Conservation (phyloP, 2,797 vertebrate species). For the Danio tinwini region DNA sequence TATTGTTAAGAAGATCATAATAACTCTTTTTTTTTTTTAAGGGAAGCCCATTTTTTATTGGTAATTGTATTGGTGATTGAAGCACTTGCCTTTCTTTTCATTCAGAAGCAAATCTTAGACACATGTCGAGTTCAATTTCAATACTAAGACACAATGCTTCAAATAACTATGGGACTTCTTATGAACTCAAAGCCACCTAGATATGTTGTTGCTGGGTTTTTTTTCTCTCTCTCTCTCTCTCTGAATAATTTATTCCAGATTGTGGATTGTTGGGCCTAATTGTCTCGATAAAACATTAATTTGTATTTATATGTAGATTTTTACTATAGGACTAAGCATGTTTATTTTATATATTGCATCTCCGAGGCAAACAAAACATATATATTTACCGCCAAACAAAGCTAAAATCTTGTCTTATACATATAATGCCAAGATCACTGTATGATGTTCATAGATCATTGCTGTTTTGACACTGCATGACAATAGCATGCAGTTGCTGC, state of each 20-base stretch:
- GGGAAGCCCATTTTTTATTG: neutral
- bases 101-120: neutral
- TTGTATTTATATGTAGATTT: no score
- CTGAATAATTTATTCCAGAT: neutral
- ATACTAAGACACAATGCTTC: neutral
- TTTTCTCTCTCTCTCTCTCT: neutral
- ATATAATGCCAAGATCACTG: no score
- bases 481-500: no score
- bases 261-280: neutral
- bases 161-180: neutral
- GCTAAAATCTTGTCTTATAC: no score
- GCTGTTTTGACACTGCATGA: no score
- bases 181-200: neutral
- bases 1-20: neutral
- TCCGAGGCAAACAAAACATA: no score
- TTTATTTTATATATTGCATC: no score
- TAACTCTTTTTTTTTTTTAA: neutral
- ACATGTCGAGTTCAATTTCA: no score
- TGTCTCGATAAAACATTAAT: neutral
- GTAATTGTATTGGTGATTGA: neutral
- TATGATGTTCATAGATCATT: no score
- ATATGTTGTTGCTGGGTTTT: neutral
- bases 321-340: no score
- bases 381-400: no score
- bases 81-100: slow-evolving; percentile 2